Base-by-base conservation (phyloP, 2,113 vertebrate genomes). In the Gambusia affinis region DNA sequence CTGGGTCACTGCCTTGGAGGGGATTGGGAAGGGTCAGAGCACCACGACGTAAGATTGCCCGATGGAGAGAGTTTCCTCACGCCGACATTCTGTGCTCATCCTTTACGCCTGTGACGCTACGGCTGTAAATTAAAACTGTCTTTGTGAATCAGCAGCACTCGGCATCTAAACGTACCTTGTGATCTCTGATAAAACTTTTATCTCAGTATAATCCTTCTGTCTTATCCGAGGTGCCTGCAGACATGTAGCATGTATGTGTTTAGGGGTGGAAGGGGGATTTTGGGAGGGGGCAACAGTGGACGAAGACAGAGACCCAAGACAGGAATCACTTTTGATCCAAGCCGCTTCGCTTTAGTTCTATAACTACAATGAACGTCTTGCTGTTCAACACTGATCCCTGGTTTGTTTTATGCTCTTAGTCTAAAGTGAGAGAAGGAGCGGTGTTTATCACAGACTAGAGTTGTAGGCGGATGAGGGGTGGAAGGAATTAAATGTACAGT, bases 161-260 rank as follows among this genome's bases (percentile, higher is more conserved):
- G 80, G 87, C 88, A 74, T 83, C 15, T 62, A 89, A 85, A 88
- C 80, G 88, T 91, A 90, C 82, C 86, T 66, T 84, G 80, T 89
- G 87, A 75, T 90, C 80, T 90, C 81, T 86, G 84, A 82, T 83
- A 33, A 67, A 84, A 88, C 82, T 80, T 84, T 66, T 78, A 78
- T 90, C 82, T 90, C 85, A 91, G 83, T 87, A 86, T 88, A 84
- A 91, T 89, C 91, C 86, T 90, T 84, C 92, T 91, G 90, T 91
- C 86, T 91, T 82, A 88, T 90, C 91, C 90, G 75, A 90, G 89
- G 92, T 93, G 91, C 93, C 94, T 94, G 93, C 92, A 92, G 91
- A 95, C 87, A 94, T 94, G 94, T 95, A 95, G 94, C 94, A 94
- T 94, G 94, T 93, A 87, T 92, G 88, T 91, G 89, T 89, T 91